phyloP scores from a whole-genome alignment of 1,140 invertebrate species.

The Lasioglossum albipes region DNA sequence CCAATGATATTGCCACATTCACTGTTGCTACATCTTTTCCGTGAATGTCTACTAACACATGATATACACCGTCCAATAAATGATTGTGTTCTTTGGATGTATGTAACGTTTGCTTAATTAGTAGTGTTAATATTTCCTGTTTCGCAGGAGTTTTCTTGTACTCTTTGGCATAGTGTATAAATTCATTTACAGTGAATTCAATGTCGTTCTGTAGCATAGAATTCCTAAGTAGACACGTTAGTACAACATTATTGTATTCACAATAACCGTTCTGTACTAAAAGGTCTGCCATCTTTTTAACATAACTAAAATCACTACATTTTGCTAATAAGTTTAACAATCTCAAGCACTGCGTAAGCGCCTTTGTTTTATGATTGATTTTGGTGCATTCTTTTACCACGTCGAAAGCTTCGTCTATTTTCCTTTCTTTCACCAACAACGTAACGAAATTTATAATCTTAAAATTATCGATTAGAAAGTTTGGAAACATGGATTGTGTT shows the following conservation, averaged over 20 bases:
- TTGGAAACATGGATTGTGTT: conserved; percentile 73
- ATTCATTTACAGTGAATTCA: conserved; percentile 77
- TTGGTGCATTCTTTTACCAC: conserved; percentile 74
- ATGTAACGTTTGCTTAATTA: conserved; percentile 66
- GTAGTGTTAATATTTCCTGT: conserved; percentile 79
- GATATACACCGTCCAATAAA: conserved; percentile 75
- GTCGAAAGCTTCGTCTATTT: conserved; percentile 76
- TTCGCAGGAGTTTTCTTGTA: conserved; percentile 81
- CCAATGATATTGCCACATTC: conserved; percentile 67
- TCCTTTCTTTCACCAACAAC: conserved; percentile 78
- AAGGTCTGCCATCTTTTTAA: conserved; percentile 76
- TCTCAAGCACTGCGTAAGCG: conserved; percentile 78
- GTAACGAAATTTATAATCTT: conserved; percentile 82
- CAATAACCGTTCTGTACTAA: conserved; percentile 79
- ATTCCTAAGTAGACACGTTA: conserved; percentile 79
- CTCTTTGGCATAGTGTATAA: conserved; percentile 70
- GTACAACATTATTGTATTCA: conserved; percentile 73
- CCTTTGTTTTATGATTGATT: conserved; percentile 66
- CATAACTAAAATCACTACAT: conserved; percentile 64
- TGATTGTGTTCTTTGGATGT: conserved; percentile 61
- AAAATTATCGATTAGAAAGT: conserved; percentile 80
- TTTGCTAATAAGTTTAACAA: conserved; percentile 78
- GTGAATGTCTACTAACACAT: conserved; percentile 73
- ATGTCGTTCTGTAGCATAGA: conserved; percentile 79
- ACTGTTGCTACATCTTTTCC: conserved; percentile 69